These are phyloP conservation scores for Kobus ellipsiprymnus DNA, from an alignment of 2,113 vertebrate species.

Conservation along the genomic window DNA sequence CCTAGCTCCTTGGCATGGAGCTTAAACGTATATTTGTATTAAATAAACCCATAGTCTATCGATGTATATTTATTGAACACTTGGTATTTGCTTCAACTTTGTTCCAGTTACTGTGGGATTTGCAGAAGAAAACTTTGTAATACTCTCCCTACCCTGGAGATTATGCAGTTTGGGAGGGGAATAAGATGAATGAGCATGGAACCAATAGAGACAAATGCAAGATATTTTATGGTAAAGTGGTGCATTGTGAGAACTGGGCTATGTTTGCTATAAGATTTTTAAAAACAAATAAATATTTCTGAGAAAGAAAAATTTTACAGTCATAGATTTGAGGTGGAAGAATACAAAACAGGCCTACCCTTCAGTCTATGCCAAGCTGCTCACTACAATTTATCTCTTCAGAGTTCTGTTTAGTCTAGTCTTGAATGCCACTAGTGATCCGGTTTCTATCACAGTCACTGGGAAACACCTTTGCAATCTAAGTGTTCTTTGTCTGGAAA, in stretches of 20 bases:
- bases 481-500: background rate
- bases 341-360: slow-evolving; percentile 23
- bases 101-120: background rate
- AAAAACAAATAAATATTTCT: slow-evolving; percentile 24
- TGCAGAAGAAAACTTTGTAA: background rate
- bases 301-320: slow-evolving; percentile 22
- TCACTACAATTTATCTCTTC: slow-evolving; percentile 30
- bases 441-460: slow-evolving; percentile 20
- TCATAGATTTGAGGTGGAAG: background rate
- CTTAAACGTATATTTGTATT: slow-evolving; percentile 3
- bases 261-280: background rate
- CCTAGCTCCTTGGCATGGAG: background rate
- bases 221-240: background rate
- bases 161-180: background rate
- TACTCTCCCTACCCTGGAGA: background rate
- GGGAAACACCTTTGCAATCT: slow-evolving; percentile 32
- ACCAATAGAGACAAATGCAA: background rate
- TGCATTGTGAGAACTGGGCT: background rate
- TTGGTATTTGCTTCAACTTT: slow-evolving; percentile 23
- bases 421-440: background rate
- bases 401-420: slow-evolving; percentile 55
- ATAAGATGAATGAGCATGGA: background rate
- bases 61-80: background rate
- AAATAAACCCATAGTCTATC: background rate
- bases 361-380: background rate